Evolutionary conservation across 1,140 invertebrate genomes (phyloP).

Genomic region (Gryon sp.): DNA sequence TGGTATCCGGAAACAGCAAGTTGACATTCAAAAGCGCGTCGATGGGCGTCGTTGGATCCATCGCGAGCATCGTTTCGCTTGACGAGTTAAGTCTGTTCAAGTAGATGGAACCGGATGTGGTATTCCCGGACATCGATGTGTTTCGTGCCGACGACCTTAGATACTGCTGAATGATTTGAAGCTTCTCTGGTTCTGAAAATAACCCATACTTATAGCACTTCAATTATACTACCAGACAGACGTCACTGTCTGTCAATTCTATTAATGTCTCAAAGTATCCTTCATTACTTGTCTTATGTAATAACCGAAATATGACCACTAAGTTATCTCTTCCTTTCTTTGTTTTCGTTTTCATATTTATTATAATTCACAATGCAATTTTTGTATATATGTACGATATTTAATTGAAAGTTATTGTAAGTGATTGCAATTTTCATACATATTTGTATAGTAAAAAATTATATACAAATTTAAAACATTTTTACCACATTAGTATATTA

Average conservation of each 20-base stretch:
- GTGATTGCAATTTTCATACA: too few species aligned
- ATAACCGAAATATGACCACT: too few species aligned
- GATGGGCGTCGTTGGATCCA: slow-evolving; percentile 45
- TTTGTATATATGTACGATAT: too few species aligned
- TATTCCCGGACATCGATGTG: slow-evolving; percentile 53
- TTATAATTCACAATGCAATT: too few species aligned
- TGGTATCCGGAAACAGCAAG: slow-evolving; percentile 44
- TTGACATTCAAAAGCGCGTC: slow-evolving; percentile 57
- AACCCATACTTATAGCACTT: slow-evolving; percentile 17
- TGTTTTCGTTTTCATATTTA: too few species aligned
- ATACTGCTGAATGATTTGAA: slow-evolving; percentile 77
- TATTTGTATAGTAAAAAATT: too few species aligned
- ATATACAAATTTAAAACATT: too few species aligned
- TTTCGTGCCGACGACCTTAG: slow-evolving; percentile 70
- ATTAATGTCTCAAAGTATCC: neutral
- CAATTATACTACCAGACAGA: slow-evolving; percentile 2
- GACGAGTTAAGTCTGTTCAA: slow-evolving; percentile 53
- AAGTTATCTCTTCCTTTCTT: too few species aligned
- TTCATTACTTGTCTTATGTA: too few species aligned
- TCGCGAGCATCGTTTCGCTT: slow-evolving; percentile 29
- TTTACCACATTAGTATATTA: too few species aligned
- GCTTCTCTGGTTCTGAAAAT: slow-evolving; percentile 75
- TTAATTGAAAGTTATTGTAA: too few species aligned
- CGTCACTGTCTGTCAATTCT: slow-evolving; percentile 22
- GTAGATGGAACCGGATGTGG: slow-evolving; percentile 42